Conservation (phyloP, 1,140 invertebrate genomes). For the Mya arenaria region DNA sequence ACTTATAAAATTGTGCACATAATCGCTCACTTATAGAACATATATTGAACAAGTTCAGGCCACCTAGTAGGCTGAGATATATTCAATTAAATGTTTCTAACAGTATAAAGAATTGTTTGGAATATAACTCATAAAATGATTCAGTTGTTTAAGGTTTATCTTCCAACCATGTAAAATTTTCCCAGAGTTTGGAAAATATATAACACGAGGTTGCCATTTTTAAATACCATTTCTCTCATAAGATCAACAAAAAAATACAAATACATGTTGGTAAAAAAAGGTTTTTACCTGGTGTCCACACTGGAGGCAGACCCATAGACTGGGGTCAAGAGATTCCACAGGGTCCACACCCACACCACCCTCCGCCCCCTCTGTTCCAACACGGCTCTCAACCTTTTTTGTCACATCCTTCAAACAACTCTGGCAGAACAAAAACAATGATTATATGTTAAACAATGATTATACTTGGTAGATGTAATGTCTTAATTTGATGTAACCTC, state of each 20-base stretch:
- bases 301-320: conserved; percentile 85
- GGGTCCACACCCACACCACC: conserved; percentile 41
- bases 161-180: too few species aligned
- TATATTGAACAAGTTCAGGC: too few species aligned
- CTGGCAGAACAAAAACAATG: neutral
- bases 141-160: too few species aligned
- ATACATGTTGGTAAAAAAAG: neutral
- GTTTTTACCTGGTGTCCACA: conserved; percentile 84
- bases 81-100: too few species aligned
- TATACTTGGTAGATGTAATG: too few species aligned
- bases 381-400: conserved; percentile 36
- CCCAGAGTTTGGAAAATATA: too few species aligned
- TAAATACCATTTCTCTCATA: neutral
- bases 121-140: too few species aligned
- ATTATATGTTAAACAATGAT: neutral
- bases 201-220: neutral
- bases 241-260: neutral
- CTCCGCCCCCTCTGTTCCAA: conserved; percentile 31
- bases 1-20: too few species aligned
- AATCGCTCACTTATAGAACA: too few species aligned
- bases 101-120: too few species aligned
- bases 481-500: too few species aligned
- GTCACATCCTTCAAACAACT: conserved; percentile 39
- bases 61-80: too few species aligned
- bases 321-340: conserved; percentile 61